phyloP scores from a whole-genome alignment of 2,888 invertebrate genomes.

The Andrena dorsata region DNA sequence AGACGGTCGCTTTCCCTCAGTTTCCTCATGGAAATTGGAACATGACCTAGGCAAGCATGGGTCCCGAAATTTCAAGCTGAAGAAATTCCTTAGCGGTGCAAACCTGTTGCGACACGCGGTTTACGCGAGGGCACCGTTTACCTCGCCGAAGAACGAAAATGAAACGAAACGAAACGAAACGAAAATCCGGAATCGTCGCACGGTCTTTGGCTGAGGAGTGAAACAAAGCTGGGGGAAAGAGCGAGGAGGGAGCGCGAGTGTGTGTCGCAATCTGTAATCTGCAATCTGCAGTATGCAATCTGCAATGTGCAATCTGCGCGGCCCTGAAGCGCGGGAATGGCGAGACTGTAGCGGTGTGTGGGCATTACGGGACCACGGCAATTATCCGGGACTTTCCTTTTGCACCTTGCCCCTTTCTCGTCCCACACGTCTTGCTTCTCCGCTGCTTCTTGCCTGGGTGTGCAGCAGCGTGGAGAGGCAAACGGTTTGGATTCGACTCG shows the following conservation, averaged over 20 bases:
- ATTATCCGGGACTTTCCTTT: conserved; percentile 75
- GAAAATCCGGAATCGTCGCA: not conserved
- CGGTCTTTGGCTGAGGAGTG: not conserved
- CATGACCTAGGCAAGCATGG: not conserved
- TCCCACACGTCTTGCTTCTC: not conserved
- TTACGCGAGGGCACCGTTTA: not conserved
- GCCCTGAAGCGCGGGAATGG: conserved; percentile 44
- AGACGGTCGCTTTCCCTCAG: conserved; percentile 8
- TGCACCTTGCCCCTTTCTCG: conserved; percentile 62
- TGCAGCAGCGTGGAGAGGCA: not conserved
- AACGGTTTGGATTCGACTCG: conserved; percentile 42
- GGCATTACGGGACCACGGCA: conserved; percentile 73
- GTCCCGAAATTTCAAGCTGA: not conserved
- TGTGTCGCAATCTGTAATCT: not conserved
- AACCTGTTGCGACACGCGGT: not conserved
- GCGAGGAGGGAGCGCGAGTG: not conserved
- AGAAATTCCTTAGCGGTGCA: not conserved
- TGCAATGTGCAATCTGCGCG: conserved; percentile 30
- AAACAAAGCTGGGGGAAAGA: not conserved
- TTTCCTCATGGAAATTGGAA: not conserved
- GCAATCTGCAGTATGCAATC: not conserved
- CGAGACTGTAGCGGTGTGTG: conserved; percentile 49
- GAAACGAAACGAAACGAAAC: not conserved
- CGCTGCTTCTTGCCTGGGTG: no score
- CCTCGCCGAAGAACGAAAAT: not conserved